Conservation (phyloP, 2,888 invertebrate species). For the Creontiades dilutus region DNA sequence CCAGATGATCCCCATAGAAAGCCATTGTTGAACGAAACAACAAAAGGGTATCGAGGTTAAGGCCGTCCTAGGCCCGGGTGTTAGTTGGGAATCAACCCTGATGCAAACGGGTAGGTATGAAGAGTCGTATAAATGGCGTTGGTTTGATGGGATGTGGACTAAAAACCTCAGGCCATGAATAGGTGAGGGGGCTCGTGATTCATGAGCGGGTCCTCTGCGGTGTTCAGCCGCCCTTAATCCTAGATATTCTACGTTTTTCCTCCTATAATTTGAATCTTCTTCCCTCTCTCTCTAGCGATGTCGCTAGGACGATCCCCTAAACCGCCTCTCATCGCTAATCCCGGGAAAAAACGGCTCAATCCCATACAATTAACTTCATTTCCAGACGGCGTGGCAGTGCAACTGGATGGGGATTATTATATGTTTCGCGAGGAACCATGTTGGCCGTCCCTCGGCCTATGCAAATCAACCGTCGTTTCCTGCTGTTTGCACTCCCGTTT, state of each 20-base stretch:
- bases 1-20: no score
- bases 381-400: conserved; percentile 56
- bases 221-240: conserved; percentile 49
- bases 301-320: conserved; percentile 7
- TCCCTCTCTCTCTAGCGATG: conserved; percentile 3
- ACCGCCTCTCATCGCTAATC: conserved; percentile 67
- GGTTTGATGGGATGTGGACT: conserved; percentile 32
- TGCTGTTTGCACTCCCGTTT: conserved; percentile 49
- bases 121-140: not conserved
- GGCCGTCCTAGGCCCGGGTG: not conserved
- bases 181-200: conserved; percentile 1
- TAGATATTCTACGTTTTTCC: conserved; percentile 55
- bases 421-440: conserved; percentile 34
- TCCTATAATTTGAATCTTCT: conserved; percentile 64
- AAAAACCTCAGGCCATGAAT: conserved; percentile 30
- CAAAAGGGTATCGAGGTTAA: not conserved
- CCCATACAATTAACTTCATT: conserved; percentile 73
- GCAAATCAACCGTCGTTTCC: conserved; percentile 49
- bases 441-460: conserved; percentile 57
- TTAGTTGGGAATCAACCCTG: not conserved
- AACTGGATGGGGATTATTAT: conserved; percentile 54
- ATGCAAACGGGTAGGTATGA: conserved; percentile 15
- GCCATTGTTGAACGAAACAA: not conserved
- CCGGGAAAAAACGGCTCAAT: conserved; percentile 66
- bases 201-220: conserved; percentile 6